Conservation (phyloP, 2,113 vertebrate genomes). For the Oncorhynchus gorbuscha region DNA sequence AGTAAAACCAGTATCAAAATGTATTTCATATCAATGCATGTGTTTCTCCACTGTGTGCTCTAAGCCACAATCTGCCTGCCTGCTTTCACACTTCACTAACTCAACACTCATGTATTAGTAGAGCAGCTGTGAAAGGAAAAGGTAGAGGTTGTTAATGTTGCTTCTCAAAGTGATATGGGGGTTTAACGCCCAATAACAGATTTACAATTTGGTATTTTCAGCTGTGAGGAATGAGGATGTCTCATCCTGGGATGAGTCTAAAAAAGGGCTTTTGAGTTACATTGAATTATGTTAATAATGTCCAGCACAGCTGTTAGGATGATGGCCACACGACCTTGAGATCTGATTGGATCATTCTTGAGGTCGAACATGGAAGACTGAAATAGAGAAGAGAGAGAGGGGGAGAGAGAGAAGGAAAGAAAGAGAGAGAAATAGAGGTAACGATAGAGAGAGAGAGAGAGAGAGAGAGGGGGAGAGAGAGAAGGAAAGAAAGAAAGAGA, state of each 20-base stretch:
- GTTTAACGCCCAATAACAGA: constrained; percentile 66
- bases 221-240: constrained; percentile 29
- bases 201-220: constrained; percentile 55
- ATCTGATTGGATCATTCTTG: constrained; percentile 46
- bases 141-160: constrained; percentile 25
- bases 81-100: constrained; percentile 69
- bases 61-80: constrained; percentile 54
- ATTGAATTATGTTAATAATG: constrained; percentile 62
- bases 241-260: constrained; percentile 63
- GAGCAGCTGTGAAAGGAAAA: constrained; percentile 59
- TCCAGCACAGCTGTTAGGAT: constrained; percentile 55
- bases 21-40: constrained; percentile 53
- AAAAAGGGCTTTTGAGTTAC: constrained; percentile 58
- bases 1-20: constrained; percentile 42
- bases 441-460: constrained; percentile 33
- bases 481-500: too few species aligned
- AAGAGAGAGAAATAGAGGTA: constrained; percentile 43
- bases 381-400: constrained; percentile 50
- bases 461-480: constrained; percentile 2
- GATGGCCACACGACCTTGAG: constrained; percentile 53
- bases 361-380: constrained; percentile 59
- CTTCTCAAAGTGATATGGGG: constrained; percentile 60
- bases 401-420: constrained; percentile 27
- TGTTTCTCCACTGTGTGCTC: constrained; percentile 20
- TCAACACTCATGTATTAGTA: constrained; percentile 64